Evolutionary conservation across 2,888 invertebrate genomes (phyloP), one percentile per base, ranked within the genome.

Genomic region (Hirtodrosophila confusa): DNA sequence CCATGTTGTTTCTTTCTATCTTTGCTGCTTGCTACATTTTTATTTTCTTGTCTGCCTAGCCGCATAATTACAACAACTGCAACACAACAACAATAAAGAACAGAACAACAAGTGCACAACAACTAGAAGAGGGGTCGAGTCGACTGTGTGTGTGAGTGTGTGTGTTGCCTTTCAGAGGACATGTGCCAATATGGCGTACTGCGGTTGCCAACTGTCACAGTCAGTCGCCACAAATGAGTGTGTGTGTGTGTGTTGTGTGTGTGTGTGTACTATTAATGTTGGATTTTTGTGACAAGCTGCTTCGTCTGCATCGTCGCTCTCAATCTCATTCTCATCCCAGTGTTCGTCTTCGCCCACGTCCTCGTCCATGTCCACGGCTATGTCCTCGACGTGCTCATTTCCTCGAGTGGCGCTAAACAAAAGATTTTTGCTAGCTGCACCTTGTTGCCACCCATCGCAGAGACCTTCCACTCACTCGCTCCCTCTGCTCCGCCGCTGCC

Each of bases 181-280:
- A 83, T 82, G 85, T 88, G 84, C 88, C 80, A 82, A 88, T 82
- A 88, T 86, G 87, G 77, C 84, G 62, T 75, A 68, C 65, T 82
- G 86, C 80, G 80, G 76, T 79, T 82, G 63, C 50, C 51, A 63
- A 73, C 75, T 74, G 64, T 64, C 64, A 51, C 57, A 62, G 55
- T 17, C 64, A 63, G 55, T 54, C 33, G 48, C 62, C 70, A 50
- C 56, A 62, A 56, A 49, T 54, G 31, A 40, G 8, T 10, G 24
- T 9, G 6, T 49, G 48, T 11, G 36, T 24, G n/a, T 45, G 39
- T 41, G 27, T 49, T 49, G 44, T 49, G 39, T 63, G 36, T 47
- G 23, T 53, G 49, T 63, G 54, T 64, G 58, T 65, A 41, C 39
- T 83, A 78, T 82, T 85, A 75, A 75, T 66, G 76, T 58, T 63